These are phyloP conservation scores for Eumeta japonica DNA, from an alignment of 1,140 invertebrate species.

Conservation along the genomic window DNA sequence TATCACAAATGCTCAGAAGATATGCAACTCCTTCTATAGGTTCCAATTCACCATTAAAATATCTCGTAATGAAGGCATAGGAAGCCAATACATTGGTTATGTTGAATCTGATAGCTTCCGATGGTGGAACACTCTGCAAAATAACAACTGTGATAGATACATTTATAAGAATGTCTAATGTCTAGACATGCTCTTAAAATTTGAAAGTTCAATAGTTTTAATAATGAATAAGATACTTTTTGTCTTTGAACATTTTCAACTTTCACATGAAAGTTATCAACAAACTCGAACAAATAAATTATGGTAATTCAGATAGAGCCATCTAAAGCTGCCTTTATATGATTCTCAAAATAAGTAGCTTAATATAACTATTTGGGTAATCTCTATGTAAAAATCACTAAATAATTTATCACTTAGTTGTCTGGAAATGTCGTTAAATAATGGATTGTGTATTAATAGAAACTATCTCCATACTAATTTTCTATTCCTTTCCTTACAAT, in stretches of 20 bases:
- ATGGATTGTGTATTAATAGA: background rate
- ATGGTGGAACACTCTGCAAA: slow-evolving; percentile 63
- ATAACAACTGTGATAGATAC: slow-evolving; percentile 18
- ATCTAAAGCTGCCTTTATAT: background rate
- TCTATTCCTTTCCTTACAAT: background rate
- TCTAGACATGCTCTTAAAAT: slow-evolving; percentile 2
- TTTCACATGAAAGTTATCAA: slow-evolving; percentile 1
- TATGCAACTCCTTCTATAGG: slow-evolving; percentile 58
- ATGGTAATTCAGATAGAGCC: background rate
- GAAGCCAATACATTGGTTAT: slow-evolving; percentile 68
- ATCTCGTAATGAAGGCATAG: slow-evolving; percentile 65
- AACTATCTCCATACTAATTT: background rate
- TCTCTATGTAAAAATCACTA: background rate
- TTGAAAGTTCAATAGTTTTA: slow-evolving; percentile 8
- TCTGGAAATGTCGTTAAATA: background rate
- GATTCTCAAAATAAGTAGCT: background rate
- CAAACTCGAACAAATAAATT: background rate
- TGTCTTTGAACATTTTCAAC: too few relatives aligned
- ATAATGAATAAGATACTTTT: too few relatives aligned
- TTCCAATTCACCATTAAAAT: slow-evolving; percentile 71
- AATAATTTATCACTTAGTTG: background rate
- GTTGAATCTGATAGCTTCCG: slow-evolving; percentile 66
- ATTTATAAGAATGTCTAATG: slow-evolving; percentile 2
- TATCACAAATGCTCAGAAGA: slow-evolving; percentile 62
- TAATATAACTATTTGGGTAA: background rate